Evolutionary conservation across 2,113 vertebrate species (phyloP), one percentile per base, ranked within the genome.

Genomic region (Ibidorhyncha struthersii): DNA sequence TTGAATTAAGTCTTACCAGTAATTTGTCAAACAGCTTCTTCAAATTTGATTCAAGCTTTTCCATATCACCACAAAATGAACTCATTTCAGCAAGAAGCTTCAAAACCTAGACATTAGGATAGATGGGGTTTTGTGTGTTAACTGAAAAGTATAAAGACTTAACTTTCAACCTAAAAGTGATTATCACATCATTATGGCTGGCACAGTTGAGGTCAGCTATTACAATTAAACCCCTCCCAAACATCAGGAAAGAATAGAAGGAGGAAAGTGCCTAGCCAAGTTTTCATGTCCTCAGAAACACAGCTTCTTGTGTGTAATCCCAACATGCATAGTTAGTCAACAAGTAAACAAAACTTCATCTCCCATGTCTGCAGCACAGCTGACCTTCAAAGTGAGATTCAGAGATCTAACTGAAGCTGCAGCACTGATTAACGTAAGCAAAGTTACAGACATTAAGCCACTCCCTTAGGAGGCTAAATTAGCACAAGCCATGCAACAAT

Each of bases 71-170:
- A 97, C 99, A 99, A 97, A 98, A 99, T 1, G 99, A 99, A 97
- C 99, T 99, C 99, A 99, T 99, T 96, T 99, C 99, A 58, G 99
- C 99, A 98, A 99, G 97, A 82, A 99, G 98, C 97, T 99, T 99
- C 95, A 99, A 98, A 88, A 99, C 99, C 99, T 99, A 93, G 26
- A 95, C 21, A 36, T 55, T 71, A 96, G 22, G 47, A 89, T 1
- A 76, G 49, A 4, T 2, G 1, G 3, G 34, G 65, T 91, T 91
- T 40, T 67, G 9, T 56, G 12, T n/a, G 58, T 65, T 80, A 85
- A 77, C 29, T 41, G 27, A 14, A 21, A 93, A 80, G 34, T 9
- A 79, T 20, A 49, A 27, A 80, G 34, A 20, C 29, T 84, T 79
- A 56, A 69, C 45, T 49, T 82, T 32, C 53, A 89, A 67, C 45